A percentile compares a stretch with the other conserved stretches of the same genome.
Conservation (phyloP, 2,113 vertebrate genomes). For the Rhinogobius similis region DNA sequence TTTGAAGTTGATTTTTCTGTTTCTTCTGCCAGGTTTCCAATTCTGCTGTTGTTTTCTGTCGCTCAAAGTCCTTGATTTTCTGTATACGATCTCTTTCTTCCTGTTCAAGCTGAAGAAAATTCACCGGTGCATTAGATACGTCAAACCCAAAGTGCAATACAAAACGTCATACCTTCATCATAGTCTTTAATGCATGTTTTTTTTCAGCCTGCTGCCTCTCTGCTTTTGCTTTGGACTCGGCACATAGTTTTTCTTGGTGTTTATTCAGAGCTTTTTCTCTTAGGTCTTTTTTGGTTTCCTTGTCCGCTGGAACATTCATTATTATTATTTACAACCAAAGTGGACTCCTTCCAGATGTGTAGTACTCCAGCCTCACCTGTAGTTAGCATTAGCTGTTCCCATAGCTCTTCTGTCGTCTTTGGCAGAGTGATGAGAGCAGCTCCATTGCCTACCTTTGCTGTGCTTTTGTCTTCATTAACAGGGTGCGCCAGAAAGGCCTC, state of each 20-base stretch:
- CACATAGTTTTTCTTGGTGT: constrained; percentile 80
- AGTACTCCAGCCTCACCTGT: constrained; percentile 67
- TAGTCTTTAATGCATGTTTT: constrained; percentile 84
- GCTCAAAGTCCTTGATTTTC: constrained; percentile 83
- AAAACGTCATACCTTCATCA: constrained; percentile 81
- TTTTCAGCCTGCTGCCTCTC: constrained; percentile 77
- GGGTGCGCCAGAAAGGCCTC: constrained; percentile 84
- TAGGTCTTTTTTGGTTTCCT: constrained; percentile 77
- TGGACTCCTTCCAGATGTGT: neutral
- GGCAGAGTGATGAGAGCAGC: constrained; percentile 81
- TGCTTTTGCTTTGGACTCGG: constrained; percentile 74
- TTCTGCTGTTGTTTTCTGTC: constrained; percentile 78
- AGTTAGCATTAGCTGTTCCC: constrained; percentile 80
- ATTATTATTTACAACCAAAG: neutral
- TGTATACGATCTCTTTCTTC: constrained; percentile 84
- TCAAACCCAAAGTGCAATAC: neutral
- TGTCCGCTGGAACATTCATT: constrained; percentile 74
- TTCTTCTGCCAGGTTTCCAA: constrained; percentile 83
- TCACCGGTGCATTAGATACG: neutral
- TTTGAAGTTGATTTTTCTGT: constrained; percentile 59
- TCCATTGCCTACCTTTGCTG: constrained; percentile 85
- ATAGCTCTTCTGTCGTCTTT: constrained; percentile 81
- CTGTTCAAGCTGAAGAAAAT: constrained; percentile 84
- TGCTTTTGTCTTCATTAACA: constrained; percentile 84
- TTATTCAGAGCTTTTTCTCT: constrained; percentile 82